These are phyloP conservation scores for Drosophila mettleri DNA, from an alignment of 2,888 invertebrate species.

Conservation along the genomic window DNA sequence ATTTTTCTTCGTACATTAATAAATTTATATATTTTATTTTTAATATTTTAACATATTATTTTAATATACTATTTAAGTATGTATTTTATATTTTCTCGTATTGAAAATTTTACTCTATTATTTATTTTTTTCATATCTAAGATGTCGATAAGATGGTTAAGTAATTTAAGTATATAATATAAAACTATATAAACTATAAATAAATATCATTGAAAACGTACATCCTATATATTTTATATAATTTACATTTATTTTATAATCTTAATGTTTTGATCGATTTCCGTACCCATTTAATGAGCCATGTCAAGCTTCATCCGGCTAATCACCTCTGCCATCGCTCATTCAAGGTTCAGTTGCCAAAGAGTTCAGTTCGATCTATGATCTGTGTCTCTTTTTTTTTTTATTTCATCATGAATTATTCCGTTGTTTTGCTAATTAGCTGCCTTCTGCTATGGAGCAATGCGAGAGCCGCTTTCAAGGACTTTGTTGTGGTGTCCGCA, in stretches of 20 bases:
- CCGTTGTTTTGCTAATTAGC: constrained; percentile 12
- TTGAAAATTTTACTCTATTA: background rate
- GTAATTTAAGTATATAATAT: too few species aligned
- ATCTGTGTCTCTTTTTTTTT: background rate
- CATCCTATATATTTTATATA: background rate
- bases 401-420: constrained; percentile 36
- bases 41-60: background rate
- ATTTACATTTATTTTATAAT: constrained; percentile 5
- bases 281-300: constrained; percentile 35
- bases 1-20: too few species aligned
- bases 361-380: constrained; percentile 15
- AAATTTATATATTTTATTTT: background rate
- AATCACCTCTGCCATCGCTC: constrained; percentile 2
- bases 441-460: constrained; percentile 30
- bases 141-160: too few species aligned
- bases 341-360: constrained; percentile 53
- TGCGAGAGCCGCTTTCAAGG: constrained; percentile 58
- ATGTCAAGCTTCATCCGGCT: constrained; percentile 27
- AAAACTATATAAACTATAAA: background rate
- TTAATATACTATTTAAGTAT: background rate
- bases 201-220: background rate
- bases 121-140: background rate
- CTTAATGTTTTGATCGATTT: background rate
- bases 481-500: constrained; percentile 64
- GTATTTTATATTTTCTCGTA: background rate